These are phyloP conservation scores for Parnassius mnemosyne DNA, from an alignment of 2,888 invertebrate species.

Conservation along the genomic window DNA sequence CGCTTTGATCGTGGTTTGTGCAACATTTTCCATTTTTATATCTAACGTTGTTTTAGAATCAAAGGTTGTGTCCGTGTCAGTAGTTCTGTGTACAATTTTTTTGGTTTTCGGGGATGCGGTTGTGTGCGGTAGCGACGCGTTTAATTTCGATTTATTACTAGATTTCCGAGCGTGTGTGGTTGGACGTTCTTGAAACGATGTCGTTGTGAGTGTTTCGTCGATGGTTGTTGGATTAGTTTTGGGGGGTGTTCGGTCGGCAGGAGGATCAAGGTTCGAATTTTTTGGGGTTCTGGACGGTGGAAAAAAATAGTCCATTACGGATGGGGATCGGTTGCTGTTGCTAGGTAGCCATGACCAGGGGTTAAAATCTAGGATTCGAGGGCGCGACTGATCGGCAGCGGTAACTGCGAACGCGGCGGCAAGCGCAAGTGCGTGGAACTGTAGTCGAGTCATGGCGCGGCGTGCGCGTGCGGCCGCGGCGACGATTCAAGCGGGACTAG, in stretches of 20 bases:
- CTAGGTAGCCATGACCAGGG: conserved; percentile 75
- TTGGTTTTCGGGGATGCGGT: conserved; percentile 68
- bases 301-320: conserved; percentile 77
- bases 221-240: conserved; percentile 44
- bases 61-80: conserved; percentile 53
- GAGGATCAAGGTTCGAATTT: conserved; percentile 68
- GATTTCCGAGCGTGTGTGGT: conserved; percentile 67
- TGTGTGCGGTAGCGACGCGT: conserved; percentile 57
- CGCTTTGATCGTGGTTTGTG: conserved; percentile 49
- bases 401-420: conserved; percentile 41
- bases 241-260: conserved; percentile 64
- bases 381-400: conserved; percentile 58
- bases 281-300: conserved; percentile 77
- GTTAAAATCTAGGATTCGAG: conserved; percentile 71
- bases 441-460: conserved; percentile 67
- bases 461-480: conserved; percentile 70
- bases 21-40: conserved; percentile 50
- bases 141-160: conserved; percentile 65
- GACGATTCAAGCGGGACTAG: conserved; percentile 73
- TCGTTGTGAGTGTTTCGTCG: conserved; percentile 55
- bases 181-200: conserved; percentile 59
- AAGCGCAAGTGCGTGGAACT: conserved; percentile 62
- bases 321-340: conserved; percentile 67
- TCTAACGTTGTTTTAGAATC: conserved; percentile 60
- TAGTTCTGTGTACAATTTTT: conserved; percentile 62